These are phyloP conservation scores for Mobula hypostoma DNA, from an alignment of 2,113 vertebrate species.

Conservation along the genomic window DNA sequence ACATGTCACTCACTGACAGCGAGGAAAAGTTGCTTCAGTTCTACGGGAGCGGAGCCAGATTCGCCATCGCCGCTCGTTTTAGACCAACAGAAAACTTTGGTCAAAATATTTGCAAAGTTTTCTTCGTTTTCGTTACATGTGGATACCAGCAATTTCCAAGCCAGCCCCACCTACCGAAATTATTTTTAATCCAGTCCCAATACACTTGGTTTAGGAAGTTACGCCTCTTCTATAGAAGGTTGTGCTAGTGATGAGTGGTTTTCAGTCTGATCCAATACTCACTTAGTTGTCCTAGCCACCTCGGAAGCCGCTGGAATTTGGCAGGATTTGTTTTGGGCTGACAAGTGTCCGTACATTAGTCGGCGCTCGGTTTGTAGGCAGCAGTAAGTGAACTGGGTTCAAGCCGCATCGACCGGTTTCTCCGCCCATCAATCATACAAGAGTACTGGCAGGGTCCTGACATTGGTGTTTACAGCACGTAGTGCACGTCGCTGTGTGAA, in stretches of 20 bases:
- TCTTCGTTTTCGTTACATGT: background rate
- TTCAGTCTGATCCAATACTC: background rate
- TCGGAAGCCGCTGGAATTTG: background rate
- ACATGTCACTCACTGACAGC: background rate
- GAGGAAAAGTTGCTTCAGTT: too few relatives aligned
- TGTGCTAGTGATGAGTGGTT: background rate
- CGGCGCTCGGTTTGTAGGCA: background rate
- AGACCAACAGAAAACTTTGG: background rate
- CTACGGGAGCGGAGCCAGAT: background rate
- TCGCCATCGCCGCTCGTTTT: background rate
- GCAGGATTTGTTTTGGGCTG: background rate
- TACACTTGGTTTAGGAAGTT: background rate
- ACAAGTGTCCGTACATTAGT: background rate
- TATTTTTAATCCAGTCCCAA: background rate
- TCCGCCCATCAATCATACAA: constrained; percentile 6
- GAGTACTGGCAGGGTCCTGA: background rate
- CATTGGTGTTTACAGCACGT: constrained; percentile 28
- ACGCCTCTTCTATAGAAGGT: constrained; percentile 9
- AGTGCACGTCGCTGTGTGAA: background rate
- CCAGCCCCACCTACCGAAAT: background rate
- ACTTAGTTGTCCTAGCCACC: background rate
- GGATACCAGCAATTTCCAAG: background rate
- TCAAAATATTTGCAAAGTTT: background rate
- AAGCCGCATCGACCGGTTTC: background rate
- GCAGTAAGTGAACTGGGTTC: background rate